These are phyloP conservation scores for Saxidomus purpurata DNA, from an alignment of 1,140 invertebrate genomes.

Conservation along the genomic window DNA sequence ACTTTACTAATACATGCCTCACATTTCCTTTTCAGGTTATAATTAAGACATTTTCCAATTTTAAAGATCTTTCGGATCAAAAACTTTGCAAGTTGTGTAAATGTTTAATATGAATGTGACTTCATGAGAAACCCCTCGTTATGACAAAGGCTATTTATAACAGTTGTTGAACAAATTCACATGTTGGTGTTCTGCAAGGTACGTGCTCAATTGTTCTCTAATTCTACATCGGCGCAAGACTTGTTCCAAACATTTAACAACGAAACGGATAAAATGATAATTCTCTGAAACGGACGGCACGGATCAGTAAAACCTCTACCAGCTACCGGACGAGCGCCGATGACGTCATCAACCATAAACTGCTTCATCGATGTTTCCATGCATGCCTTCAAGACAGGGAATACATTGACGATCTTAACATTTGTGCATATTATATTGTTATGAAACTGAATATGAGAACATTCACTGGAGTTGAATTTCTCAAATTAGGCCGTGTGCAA, in stretches of 20 bases:
- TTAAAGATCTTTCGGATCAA: slow-evolving; percentile 62
- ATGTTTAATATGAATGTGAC: slow-evolving; percentile 54
- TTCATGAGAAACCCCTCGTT: slow-evolving; percentile 49
- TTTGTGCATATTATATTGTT: slow-evolving; percentile 36
- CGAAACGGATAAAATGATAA: background rate
- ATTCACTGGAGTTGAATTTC: slow-evolving; percentile 44
- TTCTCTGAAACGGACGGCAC: slow-evolving; percentile 9
- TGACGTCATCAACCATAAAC: slow-evolving; percentile 33
- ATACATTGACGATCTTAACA: slow-evolving; percentile 35
- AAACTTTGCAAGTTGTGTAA: slow-evolving; percentile 69
- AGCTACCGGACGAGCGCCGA: slow-evolving; percentile 22
- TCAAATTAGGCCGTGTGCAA: slow-evolving; percentile 64
- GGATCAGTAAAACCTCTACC: background rate
- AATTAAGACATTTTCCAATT: slow-evolving; percentile 45
- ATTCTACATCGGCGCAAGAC: slow-evolving; percentile 22
- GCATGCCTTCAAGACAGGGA: slow-evolving; percentile 40
- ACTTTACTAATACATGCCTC: no score
- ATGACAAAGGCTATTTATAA: slow-evolving; percentile 49
- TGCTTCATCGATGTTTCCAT: slow-evolving; percentile 57
- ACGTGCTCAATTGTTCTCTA: slow-evolving; percentile 37
- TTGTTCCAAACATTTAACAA: background rate
- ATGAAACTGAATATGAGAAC: background rate
- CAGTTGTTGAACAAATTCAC: slow-evolving; percentile 51
- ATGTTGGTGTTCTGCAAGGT: slow-evolving; percentile 24
- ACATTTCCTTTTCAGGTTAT: slow-evolving; percentile 61